These are phyloP conservation scores for Pachyramphus minor DNA, from an alignment of 2,113 vertebrate genomes.

Conservation along the genomic window DNA sequence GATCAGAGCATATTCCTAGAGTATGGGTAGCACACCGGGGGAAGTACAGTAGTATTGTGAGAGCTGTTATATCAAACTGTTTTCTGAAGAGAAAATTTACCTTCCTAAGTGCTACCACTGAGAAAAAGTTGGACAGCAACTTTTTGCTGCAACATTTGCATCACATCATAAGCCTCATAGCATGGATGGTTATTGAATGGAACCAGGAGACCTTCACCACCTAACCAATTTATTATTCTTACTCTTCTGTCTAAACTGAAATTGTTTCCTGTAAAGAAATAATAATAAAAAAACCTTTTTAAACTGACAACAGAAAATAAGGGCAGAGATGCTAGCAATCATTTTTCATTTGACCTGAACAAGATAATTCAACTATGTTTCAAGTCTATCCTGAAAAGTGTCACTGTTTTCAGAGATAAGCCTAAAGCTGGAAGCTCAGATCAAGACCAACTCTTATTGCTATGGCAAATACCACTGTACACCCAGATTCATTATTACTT, in stretches of 20 bases:
- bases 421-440: not conserved
- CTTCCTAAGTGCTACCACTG: not conserved
- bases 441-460: not conserved
- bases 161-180: not conserved
- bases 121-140: not conserved
- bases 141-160: not conserved
- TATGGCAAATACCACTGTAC: not conserved
- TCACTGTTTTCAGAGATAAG: slow-evolving; percentile 1
- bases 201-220: not conserved
- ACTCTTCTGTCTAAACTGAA: not conserved
- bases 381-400: not conserved
- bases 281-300: not conserved
- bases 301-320: not conserved
- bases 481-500: not conserved
- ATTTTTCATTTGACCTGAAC: not conserved
- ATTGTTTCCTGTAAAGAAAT: not conserved
- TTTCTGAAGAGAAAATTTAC: not conserved
- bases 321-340: not conserved
- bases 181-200: not conserved
- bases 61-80: not conserved
- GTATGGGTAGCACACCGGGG: not conserved
- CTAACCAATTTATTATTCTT: not conserved
- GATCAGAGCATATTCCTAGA: not conserved
- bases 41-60: not conserved
- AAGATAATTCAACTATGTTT: not conserved